Evolutionary conservation across 2,113 vertebrate genomes (phyloP).

Genomic region (Prochilodus magdalenae): DNA sequence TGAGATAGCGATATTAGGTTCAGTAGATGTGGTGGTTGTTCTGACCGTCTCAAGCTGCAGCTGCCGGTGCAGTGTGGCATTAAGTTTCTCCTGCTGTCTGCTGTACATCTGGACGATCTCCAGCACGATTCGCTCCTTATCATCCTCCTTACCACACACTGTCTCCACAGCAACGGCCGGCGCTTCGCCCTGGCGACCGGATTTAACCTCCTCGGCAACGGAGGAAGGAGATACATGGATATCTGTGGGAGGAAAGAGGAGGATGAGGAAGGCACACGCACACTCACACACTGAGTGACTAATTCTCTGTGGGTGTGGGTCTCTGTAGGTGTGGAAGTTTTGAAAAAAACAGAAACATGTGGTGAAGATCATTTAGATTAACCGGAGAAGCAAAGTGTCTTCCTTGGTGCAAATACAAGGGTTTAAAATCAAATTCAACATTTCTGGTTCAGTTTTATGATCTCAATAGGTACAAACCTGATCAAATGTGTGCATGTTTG

Average conservation of each 20-base stretch:
- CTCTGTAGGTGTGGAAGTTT: not conserved
- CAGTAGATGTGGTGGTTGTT: not conserved
- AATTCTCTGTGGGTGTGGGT: not conserved
- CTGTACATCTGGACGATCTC: constrained; percentile 96
- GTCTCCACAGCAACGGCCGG: constrained; percentile 73
- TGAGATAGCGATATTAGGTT: not conserved
- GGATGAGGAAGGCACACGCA: not conserved
- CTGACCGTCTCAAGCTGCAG: constrained; percentile 94
- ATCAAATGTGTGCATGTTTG: no score
- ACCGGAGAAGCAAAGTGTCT: no score
- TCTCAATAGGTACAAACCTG: no score
- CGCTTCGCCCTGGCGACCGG: constrained; percentile 67
- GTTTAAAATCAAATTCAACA: no score
- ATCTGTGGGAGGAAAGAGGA: constrained; percentile 72
- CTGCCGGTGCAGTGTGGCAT: constrained; percentile 91
- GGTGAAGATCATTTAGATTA: no score
- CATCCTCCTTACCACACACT: constrained; percentile 85
- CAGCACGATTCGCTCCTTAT: constrained; percentile 95
- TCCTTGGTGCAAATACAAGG: no score
- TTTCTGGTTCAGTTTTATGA: no score
- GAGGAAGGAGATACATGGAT: constrained; percentile 69
- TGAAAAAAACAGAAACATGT: not conserved
- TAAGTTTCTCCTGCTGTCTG: constrained; percentile 93
- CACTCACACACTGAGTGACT: not conserved
- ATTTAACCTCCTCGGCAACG: constrained; percentile 76